These are phyloP conservation scores for Oedothorax gibbosus DNA, from an alignment of 1,140 invertebrate genomes.

Conservation along the genomic window DNA sequence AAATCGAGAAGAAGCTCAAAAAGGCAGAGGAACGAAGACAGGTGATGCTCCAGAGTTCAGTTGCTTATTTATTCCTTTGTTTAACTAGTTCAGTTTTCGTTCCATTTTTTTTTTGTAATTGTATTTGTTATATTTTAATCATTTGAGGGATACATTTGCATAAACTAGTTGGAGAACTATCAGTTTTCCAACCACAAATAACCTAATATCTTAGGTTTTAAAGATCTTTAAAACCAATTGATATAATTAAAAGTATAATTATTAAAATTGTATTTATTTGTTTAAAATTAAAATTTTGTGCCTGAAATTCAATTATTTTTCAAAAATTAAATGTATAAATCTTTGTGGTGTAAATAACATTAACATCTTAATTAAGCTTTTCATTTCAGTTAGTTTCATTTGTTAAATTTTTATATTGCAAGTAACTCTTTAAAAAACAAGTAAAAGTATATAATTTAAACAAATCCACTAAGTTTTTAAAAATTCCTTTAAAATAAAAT, in stretches of 20 bases:
- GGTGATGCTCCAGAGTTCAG: slow-evolving; percentile 68
- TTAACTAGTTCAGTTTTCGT: too few relatives aligned
- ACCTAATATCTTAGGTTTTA: background rate
- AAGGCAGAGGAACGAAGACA: slow-evolving; percentile 91
- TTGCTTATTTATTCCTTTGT: too few relatives aligned
- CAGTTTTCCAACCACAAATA: background rate
- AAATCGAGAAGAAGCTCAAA: slow-evolving; percentile 90
- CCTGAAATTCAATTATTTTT: background rate
- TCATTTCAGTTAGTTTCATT: background rate
- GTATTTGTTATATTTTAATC: too few relatives aligned
- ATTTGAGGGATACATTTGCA: too few relatives aligned
- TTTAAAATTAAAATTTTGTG: background rate
- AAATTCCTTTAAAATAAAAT: too few relatives aligned
- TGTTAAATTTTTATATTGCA: too few relatives aligned
- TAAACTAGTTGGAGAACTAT: too few relatives aligned
- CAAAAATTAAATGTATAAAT: background rate
- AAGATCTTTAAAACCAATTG: background rate
- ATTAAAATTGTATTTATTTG: background rate
- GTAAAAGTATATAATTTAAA: too few relatives aligned
- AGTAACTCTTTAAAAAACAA: background rate
- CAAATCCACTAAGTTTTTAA: too few relatives aligned
- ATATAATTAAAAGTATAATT: too few relatives aligned
- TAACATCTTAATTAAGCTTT: background rate
- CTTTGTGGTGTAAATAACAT: background rate
- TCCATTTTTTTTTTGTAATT: too few relatives aligned